phyloP scores from a whole-genome alignment of 2,888 invertebrate species.

The Euphydryas editha region DNA sequence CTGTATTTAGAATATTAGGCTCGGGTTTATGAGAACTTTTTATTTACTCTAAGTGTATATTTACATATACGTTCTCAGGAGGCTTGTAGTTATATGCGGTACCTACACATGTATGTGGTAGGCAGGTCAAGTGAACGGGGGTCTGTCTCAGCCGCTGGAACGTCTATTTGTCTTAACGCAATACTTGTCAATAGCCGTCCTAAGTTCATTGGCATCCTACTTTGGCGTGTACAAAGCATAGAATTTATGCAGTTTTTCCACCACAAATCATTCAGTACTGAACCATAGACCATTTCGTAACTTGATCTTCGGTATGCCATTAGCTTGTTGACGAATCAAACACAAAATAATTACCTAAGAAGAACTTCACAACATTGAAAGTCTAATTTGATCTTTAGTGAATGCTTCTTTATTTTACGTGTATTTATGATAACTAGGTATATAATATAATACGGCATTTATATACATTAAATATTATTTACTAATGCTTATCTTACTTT shows the following conservation, averaged over 20 bases:
- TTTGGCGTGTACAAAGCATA: constrained; percentile 79
- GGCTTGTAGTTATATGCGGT: constrained; percentile 64
- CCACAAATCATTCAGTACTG: constrained; percentile 60
- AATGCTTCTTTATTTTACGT: constrained; percentile 50
- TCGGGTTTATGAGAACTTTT: constrained; percentile 58
- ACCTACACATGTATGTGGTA: constrained; percentile 56
- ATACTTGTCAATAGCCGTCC: constrained; percentile 81
- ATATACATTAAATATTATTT: no score
- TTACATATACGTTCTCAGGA: constrained; percentile 78
- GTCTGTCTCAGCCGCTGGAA: constrained; percentile 76
- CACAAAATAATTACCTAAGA: constrained; percentile 71
- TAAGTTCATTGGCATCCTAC: constrained; percentile 81
- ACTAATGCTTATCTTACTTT: no score
- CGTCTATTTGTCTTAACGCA: constrained; percentile 82
- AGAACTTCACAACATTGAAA: constrained; percentile 55
- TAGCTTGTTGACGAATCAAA: constrained; percentile 78
- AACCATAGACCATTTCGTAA: constrained; percentile 72
- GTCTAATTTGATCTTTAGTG: constrained; percentile 51
- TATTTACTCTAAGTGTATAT: constrained; percentile 74
- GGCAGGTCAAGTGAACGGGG: constrained; percentile 77
- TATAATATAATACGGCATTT: no score
- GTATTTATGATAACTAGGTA: background rate
- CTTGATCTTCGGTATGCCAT: constrained; percentile 75
- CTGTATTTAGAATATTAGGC: constrained; percentile 50
- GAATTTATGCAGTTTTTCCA: constrained; percentile 74